These are phyloP conservation scores for Carassius auratus DNA, from an alignment of 2,113 vertebrate genomes.

Conservation along the genomic window DNA sequence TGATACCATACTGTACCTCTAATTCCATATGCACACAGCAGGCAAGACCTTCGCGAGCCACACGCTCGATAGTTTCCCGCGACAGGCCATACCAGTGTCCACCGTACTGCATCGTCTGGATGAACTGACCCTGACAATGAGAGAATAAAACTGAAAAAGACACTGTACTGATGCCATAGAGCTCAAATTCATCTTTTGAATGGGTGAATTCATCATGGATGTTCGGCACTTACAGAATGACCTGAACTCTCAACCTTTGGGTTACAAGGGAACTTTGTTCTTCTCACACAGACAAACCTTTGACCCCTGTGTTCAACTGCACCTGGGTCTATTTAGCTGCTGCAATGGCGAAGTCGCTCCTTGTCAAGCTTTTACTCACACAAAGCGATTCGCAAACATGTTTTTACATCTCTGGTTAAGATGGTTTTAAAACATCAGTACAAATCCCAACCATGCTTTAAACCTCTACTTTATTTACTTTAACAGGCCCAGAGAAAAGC, in stretches of 20 bases:
- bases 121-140: slow-evolving; percentile 83
- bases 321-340: slow-evolving; percentile 49
- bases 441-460: not conserved
- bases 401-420: not conserved
- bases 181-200: slow-evolving; percentile 42
- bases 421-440: slow-evolving; percentile 7
- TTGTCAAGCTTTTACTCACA: not conserved
- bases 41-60: slow-evolving; percentile 87
- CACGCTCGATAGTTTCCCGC: slow-evolving; percentile 83
- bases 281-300: slow-evolving; percentile 52
- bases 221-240: slow-evolving; percentile 18
- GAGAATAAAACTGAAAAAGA: slow-evolving; percentile 22
- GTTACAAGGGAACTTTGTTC: slow-evolving; percentile 26
- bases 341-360: not conserved
- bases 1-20: slow-evolving; percentile 76
- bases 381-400: not conserved
- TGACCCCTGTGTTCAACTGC: slow-evolving; percentile 54
- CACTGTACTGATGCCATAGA: not conserved
- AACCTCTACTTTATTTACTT: not conserved
- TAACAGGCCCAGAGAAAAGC: not conserved
- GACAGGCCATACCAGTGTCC: slow-evolving; percentile 83
- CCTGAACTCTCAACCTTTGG: slow-evolving; percentile 59
- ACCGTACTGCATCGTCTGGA: slow-evolving; percentile 81
- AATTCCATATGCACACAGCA: slow-evolving; percentile 90
- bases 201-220: slow-evolving; percentile 29